These are phyloP conservation scores for Conus betulinus DNA, from an alignment of 1,140 invertebrate genomes.

Conservation along the genomic window DNA sequence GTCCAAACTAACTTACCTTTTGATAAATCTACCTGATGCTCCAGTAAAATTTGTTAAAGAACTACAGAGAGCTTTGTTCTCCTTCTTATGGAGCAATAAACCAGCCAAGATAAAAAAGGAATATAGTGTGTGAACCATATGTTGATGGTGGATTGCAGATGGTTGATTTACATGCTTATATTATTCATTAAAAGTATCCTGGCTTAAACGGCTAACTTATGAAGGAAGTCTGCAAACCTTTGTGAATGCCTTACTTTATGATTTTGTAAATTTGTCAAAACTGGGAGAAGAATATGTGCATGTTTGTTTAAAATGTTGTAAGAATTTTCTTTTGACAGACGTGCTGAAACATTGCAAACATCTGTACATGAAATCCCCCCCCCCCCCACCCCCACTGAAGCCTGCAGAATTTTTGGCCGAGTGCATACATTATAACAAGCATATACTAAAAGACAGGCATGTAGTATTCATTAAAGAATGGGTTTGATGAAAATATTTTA, in stretches of 20 bases:
- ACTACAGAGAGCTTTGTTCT: neutral
- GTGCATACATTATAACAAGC: neutral
- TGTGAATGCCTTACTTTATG: neutral
- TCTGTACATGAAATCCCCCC: neutral
- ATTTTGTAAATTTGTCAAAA: neutral
- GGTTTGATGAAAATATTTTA: too few species aligned
- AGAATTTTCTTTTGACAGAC: neutral
- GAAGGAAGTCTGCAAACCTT: neutral
- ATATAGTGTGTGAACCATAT: neutral
- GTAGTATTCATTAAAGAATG: too few species aligned
- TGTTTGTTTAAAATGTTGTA: neutral
- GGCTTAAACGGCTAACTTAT: too few species aligned
- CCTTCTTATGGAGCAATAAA: neutral
- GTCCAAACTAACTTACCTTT: neutral
- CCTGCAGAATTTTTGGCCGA: neutral
- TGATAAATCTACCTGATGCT: conserved; percentile 3
- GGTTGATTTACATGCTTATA: neutral
- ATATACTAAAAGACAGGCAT: neutral
- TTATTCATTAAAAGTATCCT: too few species aligned
- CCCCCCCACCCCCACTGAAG: too few species aligned
- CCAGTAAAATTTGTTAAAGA: neutral
- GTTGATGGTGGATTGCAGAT: neutral
- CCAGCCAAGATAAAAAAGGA: neutral
- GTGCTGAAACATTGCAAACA: neutral
- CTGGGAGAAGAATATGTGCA: neutral